Evolutionary conservation across 1,140 invertebrate genomes (phyloP), one percentile per base, ranked within the genome.

Genomic region (Drosophila bifasciata): DNA sequence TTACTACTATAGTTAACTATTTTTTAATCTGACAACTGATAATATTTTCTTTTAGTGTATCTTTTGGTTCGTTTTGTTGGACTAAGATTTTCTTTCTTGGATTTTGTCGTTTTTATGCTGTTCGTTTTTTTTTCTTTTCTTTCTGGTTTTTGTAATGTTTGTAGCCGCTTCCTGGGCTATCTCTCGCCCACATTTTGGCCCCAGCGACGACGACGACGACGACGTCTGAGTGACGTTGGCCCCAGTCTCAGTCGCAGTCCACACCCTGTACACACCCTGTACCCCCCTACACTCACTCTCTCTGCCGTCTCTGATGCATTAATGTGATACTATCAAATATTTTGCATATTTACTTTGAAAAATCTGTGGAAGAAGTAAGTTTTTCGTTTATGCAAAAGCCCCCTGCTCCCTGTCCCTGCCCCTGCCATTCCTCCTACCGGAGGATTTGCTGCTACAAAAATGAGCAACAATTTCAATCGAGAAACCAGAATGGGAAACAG

Each of bases 331-430:
- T 79, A 75, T 44, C 59, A 88, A 86, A 86, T 86, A 86, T 86
- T 86, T 86, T 75, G 83, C 81, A 86, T 86, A 86, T 86, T 86
- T 86, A 62, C 74, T 80, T 75, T 86, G 81, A 81, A 86, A 86
- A 86, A 86, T 86, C 77, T 86, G 64, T 71, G 76, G 32, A 36
- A 56, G 67, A 85, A 66, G 66, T 69, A 83, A 81, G 63, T 63
- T 76, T 55, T 25, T 52, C 39, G 51, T 70, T 63, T 75, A 45
- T 76, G 44, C 49, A 45, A 25, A n/a, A 36, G 15, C 44, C 53
- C 32, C 32, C 48, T 25, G 3, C 45, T 2, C 25, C 28, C 25
- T 7, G 6, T 0, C 23, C 23, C 5, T 5, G 23, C 23, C 23
- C 25, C 28, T 28, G 28, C 28, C 28, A 8, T 0, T 8, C 28